Conservation (phyloP, 2,888 invertebrate genomes). For the Ectemnius cavifrons region DNA sequence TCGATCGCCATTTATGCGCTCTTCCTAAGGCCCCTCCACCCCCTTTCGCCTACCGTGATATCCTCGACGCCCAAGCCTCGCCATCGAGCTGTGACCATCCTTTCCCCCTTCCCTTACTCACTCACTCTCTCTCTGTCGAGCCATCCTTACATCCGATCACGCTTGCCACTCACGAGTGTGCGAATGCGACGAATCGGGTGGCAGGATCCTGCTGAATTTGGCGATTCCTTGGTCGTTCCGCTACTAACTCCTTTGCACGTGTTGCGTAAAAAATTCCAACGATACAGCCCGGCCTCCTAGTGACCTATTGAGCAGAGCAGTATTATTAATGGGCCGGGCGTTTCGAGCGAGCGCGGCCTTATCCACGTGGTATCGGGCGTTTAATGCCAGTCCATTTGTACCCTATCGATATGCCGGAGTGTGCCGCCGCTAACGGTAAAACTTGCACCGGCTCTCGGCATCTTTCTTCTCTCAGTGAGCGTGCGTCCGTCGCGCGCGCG, state of each 20-base stretch:
- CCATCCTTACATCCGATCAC: too few relatives aligned
- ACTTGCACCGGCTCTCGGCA: constrained; percentile 12
- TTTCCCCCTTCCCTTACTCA: not conserved
- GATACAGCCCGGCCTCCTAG: not conserved
- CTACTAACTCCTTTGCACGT: too few relatives aligned
- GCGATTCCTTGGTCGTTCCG: too few relatives aligned
- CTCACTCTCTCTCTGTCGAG: too few relatives aligned
- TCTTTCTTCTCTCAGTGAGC: not conserved
- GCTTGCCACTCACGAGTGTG: too few relatives aligned
- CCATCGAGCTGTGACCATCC: not conserved
- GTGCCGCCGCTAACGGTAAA: constrained; percentile 36
- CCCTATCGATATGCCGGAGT: constrained; percentile 2
- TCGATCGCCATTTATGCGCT: constrained; percentile 8
- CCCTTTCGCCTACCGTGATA: constrained; percentile 9
- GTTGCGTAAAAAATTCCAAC: too few relatives aligned
- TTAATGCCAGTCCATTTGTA: constrained; percentile 1
- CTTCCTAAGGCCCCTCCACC: constrained; percentile 33
- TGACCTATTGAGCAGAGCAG: constrained; percentile 1
- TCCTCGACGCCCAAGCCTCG: not conserved
- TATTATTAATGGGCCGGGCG: constrained; percentile 2
- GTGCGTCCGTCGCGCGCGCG: constrained; percentile 9
- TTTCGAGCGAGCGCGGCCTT: not conserved
- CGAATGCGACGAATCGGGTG: too few relatives aligned
- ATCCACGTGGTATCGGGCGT: constrained; percentile 2
- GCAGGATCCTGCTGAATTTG: too few relatives aligned